A percentile compares a stretch with the other conserved stretches of the same genome.
Evolutionary conservation across 1,140 invertebrate genomes (phyloP).

Genomic region (Musca domestica): DNA sequence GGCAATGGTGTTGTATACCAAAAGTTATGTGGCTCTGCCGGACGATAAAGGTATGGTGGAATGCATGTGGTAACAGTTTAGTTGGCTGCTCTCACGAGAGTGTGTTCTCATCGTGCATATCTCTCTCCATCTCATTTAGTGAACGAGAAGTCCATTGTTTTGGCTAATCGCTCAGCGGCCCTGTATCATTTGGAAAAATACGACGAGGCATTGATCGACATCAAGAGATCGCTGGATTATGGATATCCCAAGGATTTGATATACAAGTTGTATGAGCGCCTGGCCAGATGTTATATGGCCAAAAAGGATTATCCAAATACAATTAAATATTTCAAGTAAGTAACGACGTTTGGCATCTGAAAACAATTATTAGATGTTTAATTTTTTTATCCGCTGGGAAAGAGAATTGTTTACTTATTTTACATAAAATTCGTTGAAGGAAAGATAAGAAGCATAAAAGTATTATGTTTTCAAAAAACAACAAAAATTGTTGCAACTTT

Average conservation of each 20-base stretch:
- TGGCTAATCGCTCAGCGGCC: conserved; percentile 85
- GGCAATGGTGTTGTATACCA: conserved; percentile 73
- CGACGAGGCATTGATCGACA: conserved; percentile 67
- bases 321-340: conserved; percentile 63
- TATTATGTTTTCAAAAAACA: too few species aligned
- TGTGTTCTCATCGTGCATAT: neutral
- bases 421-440: too few species aligned
- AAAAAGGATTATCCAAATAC: conserved; percentile 70
- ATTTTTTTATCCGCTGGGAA: too few species aligned
- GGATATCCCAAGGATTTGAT: conserved; percentile 72
- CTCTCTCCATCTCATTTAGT: conserved; percentile 40
- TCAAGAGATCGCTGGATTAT: conserved; percentile 65
- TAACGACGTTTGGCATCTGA: too few species aligned
- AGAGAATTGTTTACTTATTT: too few species aligned
- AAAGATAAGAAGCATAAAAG: too few species aligned
- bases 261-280: conserved; percentile 77
- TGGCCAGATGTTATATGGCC: conserved; percentile 72
- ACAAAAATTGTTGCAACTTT: too few species aligned
- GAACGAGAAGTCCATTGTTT: conserved; percentile 69
- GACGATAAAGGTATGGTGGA: conserved; percentile 60
- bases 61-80: neutral
- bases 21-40: conserved; percentile 66
- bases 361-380: too few species aligned
- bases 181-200: conserved; percentile 76
- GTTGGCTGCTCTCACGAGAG: neutral